Conservation (phyloP, 2,797 vertebrate species). For the Sebastes paucispinis region DNA sequence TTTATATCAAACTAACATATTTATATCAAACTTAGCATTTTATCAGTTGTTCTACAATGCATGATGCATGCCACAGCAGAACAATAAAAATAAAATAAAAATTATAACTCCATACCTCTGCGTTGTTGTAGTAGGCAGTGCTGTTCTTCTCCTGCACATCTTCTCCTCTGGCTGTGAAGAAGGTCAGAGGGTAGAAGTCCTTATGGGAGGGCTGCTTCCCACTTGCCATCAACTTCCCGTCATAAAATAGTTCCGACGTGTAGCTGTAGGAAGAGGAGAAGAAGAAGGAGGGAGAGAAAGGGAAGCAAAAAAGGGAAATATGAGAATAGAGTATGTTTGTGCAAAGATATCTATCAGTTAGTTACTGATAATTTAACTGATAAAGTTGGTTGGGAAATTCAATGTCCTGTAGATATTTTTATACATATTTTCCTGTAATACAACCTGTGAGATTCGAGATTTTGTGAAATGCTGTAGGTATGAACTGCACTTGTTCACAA, state of each 20-base stretch:
- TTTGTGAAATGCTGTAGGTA: background rate
- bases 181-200: slow-evolving; percentile 98
- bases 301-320: background rate
- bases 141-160: slow-evolving; percentile 99
- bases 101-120: slow-evolving; percentile 86
- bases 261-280: slow-evolving; percentile 82
- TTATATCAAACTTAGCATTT: background rate
- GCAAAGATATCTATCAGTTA: background rate
- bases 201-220: slow-evolving; percentile 98
- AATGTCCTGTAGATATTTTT: background rate
- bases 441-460: background rate
- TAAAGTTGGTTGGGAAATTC: background rate
- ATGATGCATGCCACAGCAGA: background rate
- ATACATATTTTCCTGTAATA: background rate
- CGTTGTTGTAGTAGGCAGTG: slow-evolving; percentile 99
- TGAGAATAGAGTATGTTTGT: background rate
- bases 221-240: slow-evolving; percentile 98
- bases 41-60: background rate
- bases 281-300: background rate
- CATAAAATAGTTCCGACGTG: slow-evolving; percentile 98
- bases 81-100: no score
- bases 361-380: background rate
- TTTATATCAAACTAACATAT: background rate
- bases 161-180: slow-evolving; percentile 98
- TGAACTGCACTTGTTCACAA: background rate